Evolutionary conservation across 2,113 vertebrate genomes (phyloP), one percentile per base, ranked within the genome.

Genomic region (Peucedramus taeniatus): DNA sequence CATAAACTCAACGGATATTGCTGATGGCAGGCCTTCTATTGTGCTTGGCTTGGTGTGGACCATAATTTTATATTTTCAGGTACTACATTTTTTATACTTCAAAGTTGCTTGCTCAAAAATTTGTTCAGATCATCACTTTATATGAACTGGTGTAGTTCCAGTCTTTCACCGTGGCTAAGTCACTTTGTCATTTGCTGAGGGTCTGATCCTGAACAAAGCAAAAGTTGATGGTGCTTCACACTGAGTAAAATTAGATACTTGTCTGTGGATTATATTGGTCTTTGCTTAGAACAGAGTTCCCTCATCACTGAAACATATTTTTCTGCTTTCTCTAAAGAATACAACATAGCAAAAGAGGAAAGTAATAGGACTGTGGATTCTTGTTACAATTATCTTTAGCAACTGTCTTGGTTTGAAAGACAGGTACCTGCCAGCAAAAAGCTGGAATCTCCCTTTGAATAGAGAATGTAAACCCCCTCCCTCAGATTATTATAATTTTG

Each of bases 51-150:
- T 99, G 97, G 91, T 99, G 83, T 99, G 99, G 99, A 99, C 99
- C 90, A 99, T 99, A 92, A 99, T 99, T 96, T 98, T 99, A 2
- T 99, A 99, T 97, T 99, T 99, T 94, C 99, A 99, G 99, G 99
- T 99, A 98, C 69, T 39, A 14, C 3, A 0, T 42, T 77, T 88
- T 85, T 31, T 80, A 8, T 78, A 40, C 15, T 56, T 83, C 30
- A 50, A 4, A 66, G 8, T 59, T 3, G 0, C 11, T 69, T 89
- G 11, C 20, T 81, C 24, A 50, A 68, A 54, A 15, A 44, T 4
- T 23, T 11, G 10, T 68, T 69, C 51, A 60, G 40, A 7, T 83
- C 17, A 39, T 66, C 2, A 22, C 27, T 79, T 80, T 50, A 10
- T 24, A 47, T 23, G 23, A 82, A 11, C 37, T 53, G 33, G 1